Evolutionary conservation across 2,797 vertebrate species (phyloP).

Genomic region (Scomberomorus guttatus): DNA sequence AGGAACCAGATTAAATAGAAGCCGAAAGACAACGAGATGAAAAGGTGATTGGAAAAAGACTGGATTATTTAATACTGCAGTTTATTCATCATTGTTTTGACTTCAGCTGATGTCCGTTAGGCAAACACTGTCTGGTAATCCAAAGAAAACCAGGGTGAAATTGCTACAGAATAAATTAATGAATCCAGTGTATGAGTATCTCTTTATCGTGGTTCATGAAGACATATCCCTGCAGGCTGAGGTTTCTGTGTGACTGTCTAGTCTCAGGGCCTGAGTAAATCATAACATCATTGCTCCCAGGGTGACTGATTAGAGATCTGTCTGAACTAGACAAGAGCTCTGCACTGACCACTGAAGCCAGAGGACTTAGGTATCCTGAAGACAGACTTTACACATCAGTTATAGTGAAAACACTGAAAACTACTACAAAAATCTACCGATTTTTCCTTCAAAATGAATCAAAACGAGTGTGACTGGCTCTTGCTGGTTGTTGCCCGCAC

Average conservation of each 20-base stretch:
- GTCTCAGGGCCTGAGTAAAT: slow-evolving; percentile 43
- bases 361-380: background rate
- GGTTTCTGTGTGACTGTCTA: slow-evolving; percentile 36
- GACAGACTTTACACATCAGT: background rate
- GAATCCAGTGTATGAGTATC: slow-evolving; percentile 5
- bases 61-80: background rate
- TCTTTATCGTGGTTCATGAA: slow-evolving; percentile 10
- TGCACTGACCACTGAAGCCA: background rate
- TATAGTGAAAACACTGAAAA: background rate
- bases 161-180: slow-evolving; percentile 17
- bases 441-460: too few relatives aligned
- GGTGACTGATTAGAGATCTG: slow-evolving; percentile 13
- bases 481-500: too few relatives aligned
- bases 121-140: background rate
- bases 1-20: background rate
- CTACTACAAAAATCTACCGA: background rate
- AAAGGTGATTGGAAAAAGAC: background rate
- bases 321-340: slow-evolving; percentile 16
- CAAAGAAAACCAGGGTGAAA: background rate
- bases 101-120: background rate
- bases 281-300: slow-evolving; percentile 45
- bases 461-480: too few relatives aligned
- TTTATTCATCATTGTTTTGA: slow-evolving; percentile 3
- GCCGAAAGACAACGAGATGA: background rate
- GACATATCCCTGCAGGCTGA: background rate